Evolutionary conservation across 2,888 invertebrate genomes (phyloP), one percentile per base, ranked within the genome.

Genomic region (Eilema griseolum): DNA sequence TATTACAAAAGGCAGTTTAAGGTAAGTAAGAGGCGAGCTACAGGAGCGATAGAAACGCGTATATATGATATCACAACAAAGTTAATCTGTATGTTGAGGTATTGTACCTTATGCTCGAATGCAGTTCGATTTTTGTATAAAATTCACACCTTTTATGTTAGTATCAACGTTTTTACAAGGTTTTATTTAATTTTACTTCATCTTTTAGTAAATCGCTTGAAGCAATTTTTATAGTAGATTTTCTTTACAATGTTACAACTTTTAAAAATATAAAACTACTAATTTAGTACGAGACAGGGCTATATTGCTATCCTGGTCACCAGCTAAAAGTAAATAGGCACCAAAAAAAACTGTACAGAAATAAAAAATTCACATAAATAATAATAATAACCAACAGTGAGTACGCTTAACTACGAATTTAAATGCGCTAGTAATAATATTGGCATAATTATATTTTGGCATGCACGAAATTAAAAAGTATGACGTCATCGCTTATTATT

Each of bases 311-410:
- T 28, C 46, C 24, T 26, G 67, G 63, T 71, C 74, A 71, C 67
- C 74, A 77, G 67, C 71, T 73, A 75, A 78, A 75, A n/a, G 77
- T 64, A 66, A 71, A n/a, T 82, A 82, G 81, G 83, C 81, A 82
- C 81, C 77, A 83, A 78, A 79, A 61, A 63, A 81, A 4, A 8
- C 31, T 71, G 46, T 52, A 76, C 75, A 78, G 64, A 77, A 57
- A 69, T 26, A 28, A 52, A 14, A 69, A 46, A 75, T 77, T 72
- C 68, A 10, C 59, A 70, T 28, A 12, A 69, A 20, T 16, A 75
- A 76, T n/a, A n/a, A n/a, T n/a, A n/a, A n/a, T n/a, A n/a, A n/a
- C n/a, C 66, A 64, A 56, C 23, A 26, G n/a, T 70, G 75, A 77
- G 60, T 66, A 46, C 14, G 37, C 24, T 31, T 24, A 28, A 26